Percentiles rank a stretch among this genome's conserved stretches.
Conservation (phyloP, 2,797 vertebrate species). For the Sebastes wilsoni region DNA sequence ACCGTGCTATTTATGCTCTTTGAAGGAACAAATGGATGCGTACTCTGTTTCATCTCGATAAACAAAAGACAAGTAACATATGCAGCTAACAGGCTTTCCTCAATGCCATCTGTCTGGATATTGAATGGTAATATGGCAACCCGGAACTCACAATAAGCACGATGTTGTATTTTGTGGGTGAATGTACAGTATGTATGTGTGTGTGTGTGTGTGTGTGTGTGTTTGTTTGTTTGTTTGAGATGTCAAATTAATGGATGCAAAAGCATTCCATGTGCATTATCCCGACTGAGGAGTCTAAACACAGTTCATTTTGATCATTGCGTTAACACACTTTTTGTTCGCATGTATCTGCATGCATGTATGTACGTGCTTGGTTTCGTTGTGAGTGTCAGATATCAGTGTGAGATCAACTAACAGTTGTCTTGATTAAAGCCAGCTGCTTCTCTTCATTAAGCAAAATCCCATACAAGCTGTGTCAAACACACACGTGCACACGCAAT, state of each 20-base stretch:
- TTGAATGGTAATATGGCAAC: conserved; percentile 21
- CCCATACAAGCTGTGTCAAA: neutral
- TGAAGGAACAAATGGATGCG: conserved; percentile 32
- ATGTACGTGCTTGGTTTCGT: neutral
- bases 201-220: neutral
- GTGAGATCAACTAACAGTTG: conserved; percentile 18
- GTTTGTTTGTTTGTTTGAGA: neutral
- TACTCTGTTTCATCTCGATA: conserved; percentile 37
- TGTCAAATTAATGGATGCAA: neutral
- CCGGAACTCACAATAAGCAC: neutral
- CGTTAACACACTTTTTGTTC: neutral
- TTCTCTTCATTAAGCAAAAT: conserved; percentile 46
- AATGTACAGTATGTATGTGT: neutral
- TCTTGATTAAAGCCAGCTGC: conserved; percentile 60
- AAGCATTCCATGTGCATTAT: neutral
- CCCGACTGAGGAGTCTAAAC: neutral
- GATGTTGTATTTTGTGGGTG: neutral
- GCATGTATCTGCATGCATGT: neutral
- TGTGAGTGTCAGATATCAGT: conserved; percentile 6
- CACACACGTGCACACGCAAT: neutral
- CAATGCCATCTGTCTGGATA: conserved; percentile 41
- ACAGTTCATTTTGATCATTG: neutral
- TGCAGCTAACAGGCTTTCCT: conserved; percentile 37
- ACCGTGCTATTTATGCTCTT: conserved; percentile 12
- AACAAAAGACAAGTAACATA: conserved; percentile 51